Evolutionary conservation across 2,113 vertebrate species (phyloP), one percentile per base, ranked within the genome.

Genomic region (Pomatorhinus ruficollis): DNA sequence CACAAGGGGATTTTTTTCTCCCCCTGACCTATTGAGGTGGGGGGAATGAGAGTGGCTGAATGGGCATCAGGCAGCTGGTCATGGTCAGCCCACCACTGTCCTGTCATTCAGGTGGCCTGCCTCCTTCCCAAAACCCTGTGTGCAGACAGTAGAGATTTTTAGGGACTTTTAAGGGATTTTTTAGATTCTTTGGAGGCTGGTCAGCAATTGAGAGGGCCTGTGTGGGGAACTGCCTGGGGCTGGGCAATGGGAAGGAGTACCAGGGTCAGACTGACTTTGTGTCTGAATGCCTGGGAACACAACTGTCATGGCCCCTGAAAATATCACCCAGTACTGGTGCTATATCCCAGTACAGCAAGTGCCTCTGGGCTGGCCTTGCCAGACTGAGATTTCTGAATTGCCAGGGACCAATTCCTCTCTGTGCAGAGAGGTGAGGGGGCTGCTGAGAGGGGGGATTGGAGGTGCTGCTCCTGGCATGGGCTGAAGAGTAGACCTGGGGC

Each of bases 371-470:
- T 75, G 49, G 42, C 25, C n/a, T 74, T 78, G 19, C 37, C 63
- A 72, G 53, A 39, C 45, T 39, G 37, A 33, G 31, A 71, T 30
- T 60, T 66, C 44, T 65, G 27, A 77, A 40, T 47, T 7, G 2
- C 18, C 45, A 35, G 27, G 37, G n/a, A n/a, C 9, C 21, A 13
- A 9, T n/a, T 12, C 15, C 23, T 24, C 35, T 82, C 44, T 33
- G 28, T 3, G 6, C 70, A 82, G 60, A 0, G 0, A 74, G 74
- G 54, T 0, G 2, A 76, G 44, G 11, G 33, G 30, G 18, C 37
- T 87, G 31, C 70, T 64, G 49, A 80, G 30, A 70, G n/a, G 1
- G 31, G 24, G 8, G 19, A 37, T 64, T 50, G 44, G 65, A 47
- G 37, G 11, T 42, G 16, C 39, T 93, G 37, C 54, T 56, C 12